Conservation (phyloP, 1,140 invertebrate genomes). For the Scaptomyza graminum region DNA sequence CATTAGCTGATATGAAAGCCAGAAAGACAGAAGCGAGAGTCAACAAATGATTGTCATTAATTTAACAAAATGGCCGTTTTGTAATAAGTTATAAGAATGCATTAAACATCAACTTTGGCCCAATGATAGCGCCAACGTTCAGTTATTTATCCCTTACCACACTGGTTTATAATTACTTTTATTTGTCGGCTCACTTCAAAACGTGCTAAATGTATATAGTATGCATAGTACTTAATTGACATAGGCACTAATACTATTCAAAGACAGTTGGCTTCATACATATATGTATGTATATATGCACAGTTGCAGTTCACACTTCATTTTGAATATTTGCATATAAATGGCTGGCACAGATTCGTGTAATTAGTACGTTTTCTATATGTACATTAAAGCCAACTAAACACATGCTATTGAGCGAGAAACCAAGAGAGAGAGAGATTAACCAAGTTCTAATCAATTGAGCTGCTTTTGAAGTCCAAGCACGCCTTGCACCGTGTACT, state of each 20-base stretch:
- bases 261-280: neutral
- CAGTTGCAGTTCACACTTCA: conserved; percentile 67
- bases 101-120: conserved; percentile 22
- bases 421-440: conserved; percentile 16
- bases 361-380: conserved; percentile 38
- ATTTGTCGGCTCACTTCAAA: conserved; percentile 58
- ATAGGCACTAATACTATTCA: neutral
- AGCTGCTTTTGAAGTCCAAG: conserved; percentile 20
- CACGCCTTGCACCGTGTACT: conserved; percentile 9
- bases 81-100: conserved; percentile 8
- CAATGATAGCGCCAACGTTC: conserved; percentile 6
- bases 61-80: conserved; percentile 49
- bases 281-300: neutral
- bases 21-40: no score
- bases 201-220: conserved; percentile 67
- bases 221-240: neutral
- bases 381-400: neutral
- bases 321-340: conserved; percentile 68
- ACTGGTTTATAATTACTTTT: conserved; percentile 53
- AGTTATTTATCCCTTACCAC: conserved; percentile 9
- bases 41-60: conserved; percentile 71
- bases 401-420: conserved; percentile 8
- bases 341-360: conserved; percentile 54
- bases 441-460: conserved; percentile 62
- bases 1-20: no score